A percentile compares a stretch with the other conserved stretches of the same genome.
These are phyloP conservation scores for Augochlorella aurata DNA, from an alignment of 2,888 invertebrate genomes.

Conservation along the genomic window DNA sequence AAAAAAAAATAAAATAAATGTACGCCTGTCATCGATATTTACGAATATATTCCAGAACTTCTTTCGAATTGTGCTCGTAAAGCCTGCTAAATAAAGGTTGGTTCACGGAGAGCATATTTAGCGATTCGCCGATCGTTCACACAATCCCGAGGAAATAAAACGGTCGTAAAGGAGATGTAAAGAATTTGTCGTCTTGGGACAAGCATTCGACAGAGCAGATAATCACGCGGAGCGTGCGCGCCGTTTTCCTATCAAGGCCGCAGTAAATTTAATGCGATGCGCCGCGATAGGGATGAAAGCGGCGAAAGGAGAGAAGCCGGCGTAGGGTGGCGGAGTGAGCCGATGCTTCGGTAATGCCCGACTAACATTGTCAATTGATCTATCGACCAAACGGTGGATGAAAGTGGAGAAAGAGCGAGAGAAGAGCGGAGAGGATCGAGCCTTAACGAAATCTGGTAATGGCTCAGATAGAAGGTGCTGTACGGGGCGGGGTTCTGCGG, in stretches of 20 bases:
- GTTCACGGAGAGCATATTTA: background rate
- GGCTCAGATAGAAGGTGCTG: slow-evolving; percentile 74
- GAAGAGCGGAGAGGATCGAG: slow-evolving; percentile 60
- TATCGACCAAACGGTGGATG: slow-evolving; percentile 69
- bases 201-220: slow-evolving; percentile 69
- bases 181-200: slow-evolving; percentile 72
- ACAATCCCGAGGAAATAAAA: background rate
- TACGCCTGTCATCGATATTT: too few relatives aligned
- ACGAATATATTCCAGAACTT: too few relatives aligned
- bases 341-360: slow-evolving; percentile 67
- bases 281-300: slow-evolving; percentile 68
- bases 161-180: slow-evolving; percentile 9
- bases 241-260: slow-evolving; percentile 77
- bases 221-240: slow-evolving; percentile 70
- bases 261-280: slow-evolving; percentile 78
- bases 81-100: background rate
- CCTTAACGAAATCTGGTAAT: slow-evolving; percentile 78
- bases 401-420: slow-evolving; percentile 20
- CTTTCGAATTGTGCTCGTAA: background rate
- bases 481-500: slow-evolving; percentile 46
- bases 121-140: background rate
- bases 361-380: slow-evolving; percentile 77
- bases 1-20: too few relatives aligned
- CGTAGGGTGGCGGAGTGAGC: slow-evolving; percentile 16
- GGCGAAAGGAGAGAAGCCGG: slow-evolving; percentile 48